phyloP scores from a whole-genome alignment of 2,797 vertebrate genomes.

The Kryptopterus vitreolus region DNA sequence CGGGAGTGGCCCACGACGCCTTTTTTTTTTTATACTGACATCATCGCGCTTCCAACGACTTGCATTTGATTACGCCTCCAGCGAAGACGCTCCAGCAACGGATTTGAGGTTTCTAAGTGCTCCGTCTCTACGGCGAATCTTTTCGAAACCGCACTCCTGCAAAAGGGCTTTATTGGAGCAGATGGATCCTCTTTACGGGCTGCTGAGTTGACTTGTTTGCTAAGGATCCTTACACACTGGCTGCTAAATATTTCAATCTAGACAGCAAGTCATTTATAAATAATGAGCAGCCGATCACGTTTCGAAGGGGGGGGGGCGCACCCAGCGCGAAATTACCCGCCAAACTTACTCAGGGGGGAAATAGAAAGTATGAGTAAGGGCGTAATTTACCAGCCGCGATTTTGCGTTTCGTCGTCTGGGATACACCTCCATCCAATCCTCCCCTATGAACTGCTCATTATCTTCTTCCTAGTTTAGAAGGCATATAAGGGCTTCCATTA shows the following conservation, averaged over 20 bases:
- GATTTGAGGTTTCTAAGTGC: slow-evolving; percentile 9
- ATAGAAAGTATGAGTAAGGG: background rate
- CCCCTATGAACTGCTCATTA: slow-evolving; percentile 32
- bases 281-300: slow-evolving; percentile 27
- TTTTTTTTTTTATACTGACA: slow-evolving; percentile 22
- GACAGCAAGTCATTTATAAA: slow-evolving; percentile 50
- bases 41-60: slow-evolving; percentile 8
- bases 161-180: slow-evolving; percentile 51
- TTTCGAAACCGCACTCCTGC: slow-evolving; percentile 36
- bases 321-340: background rate
- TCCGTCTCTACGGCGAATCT: slow-evolving; percentile 27
- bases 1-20: background rate
- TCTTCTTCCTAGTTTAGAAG: background rate
- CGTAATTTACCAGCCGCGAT: background rate
- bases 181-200: slow-evolving; percentile 61
- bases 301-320: too few species aligned
- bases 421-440: background rate
- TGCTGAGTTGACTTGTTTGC: slow-evolving; percentile 59
- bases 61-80: background rate
- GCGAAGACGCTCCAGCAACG: background rate
- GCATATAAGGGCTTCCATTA: slow-evolving; percentile 34
- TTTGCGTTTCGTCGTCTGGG: slow-evolving; percentile 5
- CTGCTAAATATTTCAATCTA: slow-evolving; percentile 59
- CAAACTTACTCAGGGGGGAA: background rate
- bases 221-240: slow-evolving; percentile 54